Evolutionary conservation across 2,888 invertebrate genomes (phyloP).

Genomic region (Cyrtodaria siliqua): DNA sequence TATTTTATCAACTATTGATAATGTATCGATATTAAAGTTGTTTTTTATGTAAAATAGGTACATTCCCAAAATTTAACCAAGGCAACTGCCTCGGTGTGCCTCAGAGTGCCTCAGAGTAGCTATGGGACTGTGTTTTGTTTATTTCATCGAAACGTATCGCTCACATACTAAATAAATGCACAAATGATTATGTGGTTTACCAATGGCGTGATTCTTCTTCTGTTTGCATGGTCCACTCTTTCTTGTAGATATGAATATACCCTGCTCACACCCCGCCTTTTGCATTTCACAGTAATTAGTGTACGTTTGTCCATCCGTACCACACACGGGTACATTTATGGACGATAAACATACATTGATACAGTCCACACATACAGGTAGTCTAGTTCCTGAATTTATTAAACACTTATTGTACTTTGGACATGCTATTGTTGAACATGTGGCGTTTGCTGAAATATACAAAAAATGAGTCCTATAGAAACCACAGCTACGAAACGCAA

Average conservation of each 20-base stretch:
- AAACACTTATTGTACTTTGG: constrained; percentile 89
- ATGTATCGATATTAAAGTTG: no score
- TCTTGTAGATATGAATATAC: constrained; percentile 90
- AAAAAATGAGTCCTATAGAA: no score
- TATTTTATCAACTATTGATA: no score
- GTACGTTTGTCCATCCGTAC: constrained; percentile 91
- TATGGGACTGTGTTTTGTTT: no score
- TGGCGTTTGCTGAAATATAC: constrained; percentile 42
- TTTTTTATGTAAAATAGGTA: no score
- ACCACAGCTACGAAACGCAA: no score
- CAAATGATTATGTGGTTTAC: no score
- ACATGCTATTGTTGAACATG: constrained; percentile 34
- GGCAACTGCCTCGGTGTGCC: no score
- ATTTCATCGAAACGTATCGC: no score
- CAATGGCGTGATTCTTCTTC: constrained; percentile 24
- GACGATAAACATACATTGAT: constrained; percentile 20
- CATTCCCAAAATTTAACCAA: no score
- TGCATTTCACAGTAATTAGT: constrained; percentile 93
- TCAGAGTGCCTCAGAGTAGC: no score
- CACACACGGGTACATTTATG: constrained; percentile 88
- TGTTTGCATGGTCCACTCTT: constrained; percentile 87
- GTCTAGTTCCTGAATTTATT: constrained; percentile 89
- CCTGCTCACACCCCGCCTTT: constrained; percentile 91
- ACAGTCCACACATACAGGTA: constrained; percentile 88
- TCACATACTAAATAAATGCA: no score